Base-by-base conservation (phyloP, 2,113 vertebrate genomes). In the Mugil cephalus region DNA sequence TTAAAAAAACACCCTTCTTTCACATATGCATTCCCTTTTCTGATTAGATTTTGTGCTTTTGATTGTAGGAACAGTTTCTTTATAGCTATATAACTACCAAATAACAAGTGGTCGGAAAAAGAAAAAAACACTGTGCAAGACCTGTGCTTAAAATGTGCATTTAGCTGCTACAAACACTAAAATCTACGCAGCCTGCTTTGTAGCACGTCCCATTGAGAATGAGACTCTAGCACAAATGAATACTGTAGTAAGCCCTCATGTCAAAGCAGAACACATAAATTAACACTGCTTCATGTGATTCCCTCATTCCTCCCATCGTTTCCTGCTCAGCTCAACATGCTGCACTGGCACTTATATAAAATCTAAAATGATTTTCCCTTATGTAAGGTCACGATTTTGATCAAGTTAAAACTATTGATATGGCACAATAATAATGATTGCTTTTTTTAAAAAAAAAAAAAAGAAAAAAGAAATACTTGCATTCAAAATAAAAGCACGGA, bases 401-500 rank as follows among this genome's bases (percentile, higher is more conserved):
- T 93, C 90, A 91, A 91, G 94, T 92, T 89, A 80, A 92, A 88
- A 87, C 55, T 89, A 85, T 46, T 47, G 43, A 83, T 87, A 92
- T 83, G 88, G 77, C 87, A 91, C 86, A 78, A 89, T 10, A 72
- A 82, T 81, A 73, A 77, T 48, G 69, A 73, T 84, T 73, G 43
- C 62, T 64, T 77, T 73, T n/a, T n/a, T n/a, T n/a, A n/a, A n/a
- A n/a, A n/a, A n/a, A n/a, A n/a, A n/a, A n/a, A n/a, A n/a, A n/a
- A 30, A 30, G 5, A 30, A 38, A 68, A 18, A 87, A 87, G 79
- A 86, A 92, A 94, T 90, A 93, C 89, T 87, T 92, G 90, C 90
- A 92, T 93, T 92, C 87, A 90, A 88, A 94, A 91, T 90, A 91
- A 87, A 89, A 87, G 81, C 69, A 91, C 91, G 90, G 88, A 88